Conservation (phyloP, 1,140 invertebrate species). For the Phenacoccus solenopsis region DNA sequence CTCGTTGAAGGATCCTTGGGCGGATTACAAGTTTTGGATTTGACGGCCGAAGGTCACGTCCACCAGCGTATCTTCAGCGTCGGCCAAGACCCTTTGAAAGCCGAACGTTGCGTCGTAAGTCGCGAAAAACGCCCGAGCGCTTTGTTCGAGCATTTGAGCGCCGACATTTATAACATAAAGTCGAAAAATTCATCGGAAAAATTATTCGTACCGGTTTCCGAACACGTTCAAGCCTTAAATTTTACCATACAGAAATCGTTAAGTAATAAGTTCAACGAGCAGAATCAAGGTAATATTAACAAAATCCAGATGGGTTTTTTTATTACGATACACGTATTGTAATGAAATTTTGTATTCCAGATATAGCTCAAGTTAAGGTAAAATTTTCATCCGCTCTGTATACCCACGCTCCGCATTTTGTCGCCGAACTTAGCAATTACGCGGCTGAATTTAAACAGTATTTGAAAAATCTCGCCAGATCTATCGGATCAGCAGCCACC, state of each 20-base stretch:
- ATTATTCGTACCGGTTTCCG: constrained; percentile 19
- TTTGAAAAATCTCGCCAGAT: constrained; percentile 57
- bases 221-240: constrained; percentile 46
- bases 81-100: constrained; percentile 56
- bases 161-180: constrained; percentile 37
- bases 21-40: constrained; percentile 78
- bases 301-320: neutral
- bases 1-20: constrained; percentile 71
- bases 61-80: constrained; percentile 78
- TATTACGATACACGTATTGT: neutral
- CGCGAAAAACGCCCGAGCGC: constrained; percentile 34
- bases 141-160: constrained; percentile 29
- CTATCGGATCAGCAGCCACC: constrained; percentile 76
- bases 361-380: constrained; percentile 42
- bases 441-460: constrained; percentile 58
- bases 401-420: constrained; percentile 73
- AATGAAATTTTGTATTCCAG: constrained; percentile 20
- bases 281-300: neutral
- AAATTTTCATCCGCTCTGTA: constrained; percentile 87
- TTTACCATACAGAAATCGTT: constrained; percentile 43
- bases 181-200: neutral
- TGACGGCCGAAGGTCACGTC: constrained; percentile 66
- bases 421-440: constrained; percentile 75
- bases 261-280: constrained; percentile 8
- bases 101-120: constrained; percentile 30